A percentile compares a stretch with the other conserved stretches of the same genome.
These are phyloP conservation scores for Burhinus oedicnemus DNA, from an alignment of 2,113 vertebrate species.

Conservation along the genomic window DNA sequence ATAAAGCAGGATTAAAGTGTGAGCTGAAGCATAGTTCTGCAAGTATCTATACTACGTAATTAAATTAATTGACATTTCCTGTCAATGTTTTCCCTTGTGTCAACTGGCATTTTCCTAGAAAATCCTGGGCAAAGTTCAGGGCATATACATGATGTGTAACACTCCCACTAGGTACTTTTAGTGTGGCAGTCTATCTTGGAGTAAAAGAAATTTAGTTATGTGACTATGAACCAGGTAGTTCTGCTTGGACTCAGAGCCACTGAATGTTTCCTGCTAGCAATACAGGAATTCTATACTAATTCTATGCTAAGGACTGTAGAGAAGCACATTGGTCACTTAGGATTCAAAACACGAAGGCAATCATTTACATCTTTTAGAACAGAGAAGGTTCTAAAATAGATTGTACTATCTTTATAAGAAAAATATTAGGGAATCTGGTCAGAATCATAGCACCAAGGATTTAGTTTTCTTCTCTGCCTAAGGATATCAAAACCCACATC, in stretches of 20 bases:
- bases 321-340: accelerated
- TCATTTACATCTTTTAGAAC: neutral
- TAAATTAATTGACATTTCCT: neutral
- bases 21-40: neutral
- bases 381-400: neutral
- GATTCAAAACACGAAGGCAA: neutral
- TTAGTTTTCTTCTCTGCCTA: neutral
- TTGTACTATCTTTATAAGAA: neutral
- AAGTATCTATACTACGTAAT: neutral
- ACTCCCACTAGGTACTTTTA: neutral
- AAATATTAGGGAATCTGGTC: neutral
- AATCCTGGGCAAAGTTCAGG: neutral
- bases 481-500: neutral
- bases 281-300: neutral
- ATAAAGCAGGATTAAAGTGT: neutral
- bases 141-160: neutral
- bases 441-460: neutral
- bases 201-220: neutral
- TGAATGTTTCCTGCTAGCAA: neutral
- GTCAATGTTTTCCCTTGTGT: neutral
- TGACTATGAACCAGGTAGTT: neutral
- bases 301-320: neutral
- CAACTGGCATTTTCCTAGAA: neutral
- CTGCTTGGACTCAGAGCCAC: neutral
- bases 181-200: neutral